Evolutionary conservation across 2,797 vertebrate genomes (phyloP).

Genomic region (Cygnus olor): DNA sequence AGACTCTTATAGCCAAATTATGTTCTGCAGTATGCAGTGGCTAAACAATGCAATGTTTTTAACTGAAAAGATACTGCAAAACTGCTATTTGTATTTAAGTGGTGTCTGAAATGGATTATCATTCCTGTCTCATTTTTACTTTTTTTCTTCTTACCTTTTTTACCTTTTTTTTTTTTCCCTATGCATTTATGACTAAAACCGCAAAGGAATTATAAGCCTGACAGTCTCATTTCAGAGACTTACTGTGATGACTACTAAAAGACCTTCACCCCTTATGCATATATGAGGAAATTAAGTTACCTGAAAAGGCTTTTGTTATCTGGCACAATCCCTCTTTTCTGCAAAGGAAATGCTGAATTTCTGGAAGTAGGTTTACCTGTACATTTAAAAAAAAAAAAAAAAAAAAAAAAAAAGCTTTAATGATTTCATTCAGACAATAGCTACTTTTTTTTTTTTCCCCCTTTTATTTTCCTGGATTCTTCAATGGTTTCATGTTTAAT

Average conservation of each 20-base stretch:
- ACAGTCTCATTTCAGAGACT: not conserved
- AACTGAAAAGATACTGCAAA: constrained; percentile 22
- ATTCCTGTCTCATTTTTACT: constrained; percentile 1
- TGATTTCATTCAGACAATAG: constrained; percentile 2
- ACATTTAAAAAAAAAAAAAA: not conserved
- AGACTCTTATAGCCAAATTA: not conserved
- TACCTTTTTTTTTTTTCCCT: not conserved
- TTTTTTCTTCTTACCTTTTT: not conserved
- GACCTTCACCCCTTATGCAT: not conserved
- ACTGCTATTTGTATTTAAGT: not conserved
- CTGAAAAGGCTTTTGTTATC: constrained; percentile 80
- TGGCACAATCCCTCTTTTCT: constrained; percentile 85
- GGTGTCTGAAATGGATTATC: not conserved
- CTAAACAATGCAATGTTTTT: not conserved
- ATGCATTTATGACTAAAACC: not conserved
- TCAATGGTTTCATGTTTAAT: not conserved
- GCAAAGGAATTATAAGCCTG: not conserved
- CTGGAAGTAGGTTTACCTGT: constrained; percentile 89
- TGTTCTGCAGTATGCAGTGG: constrained; percentile 2
- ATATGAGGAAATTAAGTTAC: constrained; percentile 75
- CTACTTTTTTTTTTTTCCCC: not conserved
- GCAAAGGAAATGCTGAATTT: constrained; percentile 85
- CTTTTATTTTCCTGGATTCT: not conserved
- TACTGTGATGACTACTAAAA: not conserved
- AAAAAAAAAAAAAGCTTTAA: constrained; percentile 31